Percentiles rank a stretch among this genome's conserved stretches.
Conservation (phyloP, 2,113 vertebrate species). For the Brachirus orientalis region DNA sequence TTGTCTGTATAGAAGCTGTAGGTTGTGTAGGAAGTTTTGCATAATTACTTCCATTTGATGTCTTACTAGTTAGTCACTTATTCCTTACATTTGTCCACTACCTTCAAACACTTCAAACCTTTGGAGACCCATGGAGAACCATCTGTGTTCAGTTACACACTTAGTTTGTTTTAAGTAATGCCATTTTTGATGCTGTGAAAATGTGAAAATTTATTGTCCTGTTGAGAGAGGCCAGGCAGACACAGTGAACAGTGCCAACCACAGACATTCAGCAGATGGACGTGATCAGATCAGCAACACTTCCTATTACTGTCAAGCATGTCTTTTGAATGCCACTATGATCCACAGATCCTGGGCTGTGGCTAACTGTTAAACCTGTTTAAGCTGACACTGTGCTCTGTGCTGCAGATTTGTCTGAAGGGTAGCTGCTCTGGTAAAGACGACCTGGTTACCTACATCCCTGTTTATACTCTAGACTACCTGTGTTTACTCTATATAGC, state of each 20-base stretch:
- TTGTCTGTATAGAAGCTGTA: slow-evolving; percentile 11
- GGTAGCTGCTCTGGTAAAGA: slow-evolving; percentile 36
- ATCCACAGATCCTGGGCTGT: slow-evolving; percentile 45
- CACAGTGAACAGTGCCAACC: slow-evolving; percentile 27
- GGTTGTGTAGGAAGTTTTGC: not conserved
- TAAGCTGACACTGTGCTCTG: slow-evolving; percentile 69
- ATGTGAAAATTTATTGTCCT: slow-evolving; percentile 47
- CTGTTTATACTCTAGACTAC: slow-evolving; percentile 37
- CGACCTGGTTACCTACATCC: slow-evolving; percentile 62
- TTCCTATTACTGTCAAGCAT: slow-evolving; percentile 29
- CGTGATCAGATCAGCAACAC: slow-evolving; percentile 59
- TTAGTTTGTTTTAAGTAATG: slow-evolving; percentile 28
- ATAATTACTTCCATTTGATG: not conserved
- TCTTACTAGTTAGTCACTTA: not conserved
- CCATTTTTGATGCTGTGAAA: slow-evolving; percentile 37
- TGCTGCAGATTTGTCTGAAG: slow-evolving; percentile 66
- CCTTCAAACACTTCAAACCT: not conserved
- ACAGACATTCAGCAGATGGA: slow-evolving; percentile 18
- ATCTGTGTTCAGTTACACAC: slow-evolving; percentile 19
- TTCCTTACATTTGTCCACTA: not conserved
- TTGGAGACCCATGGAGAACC: not conserved
- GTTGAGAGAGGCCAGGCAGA: slow-evolving; percentile 31
- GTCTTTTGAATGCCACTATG: slow-evolving; percentile 45
- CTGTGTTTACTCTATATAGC: slow-evolving; percentile 59
- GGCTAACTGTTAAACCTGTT: slow-evolving; percentile 69